These are phyloP conservation scores for Microtus pennsylvanicus DNA, from an alignment of 2,113 vertebrate genomes.

Conservation along the genomic window DNA sequence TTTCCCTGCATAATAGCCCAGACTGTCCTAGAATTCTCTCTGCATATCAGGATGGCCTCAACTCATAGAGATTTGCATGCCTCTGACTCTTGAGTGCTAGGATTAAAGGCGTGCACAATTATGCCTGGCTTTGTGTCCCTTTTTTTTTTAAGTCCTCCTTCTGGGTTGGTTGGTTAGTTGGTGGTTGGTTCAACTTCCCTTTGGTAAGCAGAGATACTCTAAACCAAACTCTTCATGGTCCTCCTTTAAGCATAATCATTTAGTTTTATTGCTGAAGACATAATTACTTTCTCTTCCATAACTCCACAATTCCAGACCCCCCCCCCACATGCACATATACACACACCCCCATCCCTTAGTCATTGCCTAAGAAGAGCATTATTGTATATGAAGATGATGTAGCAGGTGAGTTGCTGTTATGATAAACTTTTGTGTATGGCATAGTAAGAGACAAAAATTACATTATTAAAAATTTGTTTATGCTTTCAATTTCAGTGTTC, in stretches of 20 bases:
- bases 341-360: neutral
- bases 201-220: neutral
- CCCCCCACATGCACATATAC: too few relatives aligned
- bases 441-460: neutral
- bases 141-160: neutral
- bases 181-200: neutral
- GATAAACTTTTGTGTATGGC: neutral
- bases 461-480: slow-evolving; percentile 27
- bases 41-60: neutral
- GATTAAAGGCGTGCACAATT: neutral
- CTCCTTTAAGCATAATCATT: neutral
- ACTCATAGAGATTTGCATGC: neutral
- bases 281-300: neutral
- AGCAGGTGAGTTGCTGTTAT: neutral
- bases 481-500: slow-evolving; percentile 22
- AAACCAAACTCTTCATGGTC: neutral
- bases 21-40: neutral
- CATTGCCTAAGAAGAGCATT: neutral
- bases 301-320: neutral
- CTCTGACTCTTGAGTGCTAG: neutral
- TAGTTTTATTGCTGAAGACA: slow-evolving; percentile 1
- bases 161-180: neutral
- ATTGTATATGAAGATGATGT: neutral
- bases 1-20: neutral
- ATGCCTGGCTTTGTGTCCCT: neutral